Evolutionary conservation across 2,797 vertebrate species (phyloP).

Genomic region (Tokudaia muenninki): DNA sequence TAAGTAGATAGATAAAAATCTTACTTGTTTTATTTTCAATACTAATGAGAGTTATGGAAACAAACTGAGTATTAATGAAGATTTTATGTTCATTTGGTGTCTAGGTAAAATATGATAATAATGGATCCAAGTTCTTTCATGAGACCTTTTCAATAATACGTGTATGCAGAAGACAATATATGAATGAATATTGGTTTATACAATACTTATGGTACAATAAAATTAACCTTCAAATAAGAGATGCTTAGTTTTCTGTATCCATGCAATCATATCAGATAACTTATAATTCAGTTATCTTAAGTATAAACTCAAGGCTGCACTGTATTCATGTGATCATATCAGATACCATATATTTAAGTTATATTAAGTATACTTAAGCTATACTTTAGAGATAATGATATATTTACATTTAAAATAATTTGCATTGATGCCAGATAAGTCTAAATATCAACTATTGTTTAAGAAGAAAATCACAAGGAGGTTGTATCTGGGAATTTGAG

Average conservation of each 20-base stretch:
- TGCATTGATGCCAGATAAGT: not conserved
- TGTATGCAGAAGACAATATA: not conserved
- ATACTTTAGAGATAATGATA: not conserved
- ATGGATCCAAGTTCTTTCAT: not conserved
- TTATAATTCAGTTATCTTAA: not conserved
- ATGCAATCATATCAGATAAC: not conserved
- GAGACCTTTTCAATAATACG: not conserved
- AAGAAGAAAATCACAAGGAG: not conserved
- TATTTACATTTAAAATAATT: not conserved
- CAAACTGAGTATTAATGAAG: conserved; percentile 57
- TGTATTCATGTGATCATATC: not conserved
- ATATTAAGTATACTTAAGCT: not conserved
- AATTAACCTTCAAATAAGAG: not conserved
- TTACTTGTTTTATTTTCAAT: conserved; percentile 34
- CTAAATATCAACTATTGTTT: not conserved
- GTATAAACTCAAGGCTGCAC: not conserved
- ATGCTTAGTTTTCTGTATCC: conserved; percentile 14
- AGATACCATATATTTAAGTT: not conserved
- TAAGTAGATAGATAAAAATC: conserved; percentile 47
- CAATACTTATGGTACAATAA: not conserved
- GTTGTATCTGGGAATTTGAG: not conserved
- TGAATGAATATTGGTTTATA: not conserved
- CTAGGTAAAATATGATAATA: not conserved
- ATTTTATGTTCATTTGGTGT: conserved; percentile 2
- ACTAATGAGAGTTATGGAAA: conserved; percentile 27